Evolutionary conservation across 2,888 invertebrate species (phyloP), one percentile per base, ranked within the genome.

Genomic region (Oxystoma pomonae): DNA sequence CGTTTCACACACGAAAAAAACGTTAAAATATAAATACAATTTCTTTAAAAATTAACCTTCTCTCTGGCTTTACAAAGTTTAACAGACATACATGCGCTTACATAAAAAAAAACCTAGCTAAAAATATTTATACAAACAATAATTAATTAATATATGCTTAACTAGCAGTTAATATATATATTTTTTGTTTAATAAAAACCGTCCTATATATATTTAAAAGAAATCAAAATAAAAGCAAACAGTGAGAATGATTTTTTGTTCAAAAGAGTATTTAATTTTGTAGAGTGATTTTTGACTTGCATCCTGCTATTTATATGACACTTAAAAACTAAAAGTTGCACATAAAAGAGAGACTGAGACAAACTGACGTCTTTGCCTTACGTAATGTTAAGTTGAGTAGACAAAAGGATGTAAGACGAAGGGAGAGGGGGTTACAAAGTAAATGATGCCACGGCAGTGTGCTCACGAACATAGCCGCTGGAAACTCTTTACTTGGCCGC

Each of bases 41-140:
- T n/a, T 35, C 35, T 12, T 35, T 35, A n/a, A n/a, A n/a, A n/a
- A n/a, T n/a, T n/a, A n/a, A n/a, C n/a, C n/a, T n/a, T 35, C 3
- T 35, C 21, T 65, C 57, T 16, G 59, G 69, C 70, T 69, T 63
- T 67, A 68, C 69, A 70, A 71, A 71, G 73, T 72, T 71, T 72
- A 72, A 71, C 75, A 75, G 74, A 77, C 78, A 77, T 75, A 77
- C 77, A 72, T 74, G 76, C 76, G 77, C 77, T 79, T 80, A 80
- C 75, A 76, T 78, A 79, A 77, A 78, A 66, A n/a, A n/a, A 78
- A 77, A 77, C 72, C 77, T 79, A 78, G 76, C 78, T 79, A 78
- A 77, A 77, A 77, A 76, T 78, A 78, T 78, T 80, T 80, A 80
- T 80, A 81, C 80, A 81, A 80, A 80, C 79, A 80, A 80, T 78